Evolutionary conservation across 2,797 vertebrate species (phyloP), one percentile per base, ranked within the genome.

Genomic region (Onychomys arenicola): DNA sequence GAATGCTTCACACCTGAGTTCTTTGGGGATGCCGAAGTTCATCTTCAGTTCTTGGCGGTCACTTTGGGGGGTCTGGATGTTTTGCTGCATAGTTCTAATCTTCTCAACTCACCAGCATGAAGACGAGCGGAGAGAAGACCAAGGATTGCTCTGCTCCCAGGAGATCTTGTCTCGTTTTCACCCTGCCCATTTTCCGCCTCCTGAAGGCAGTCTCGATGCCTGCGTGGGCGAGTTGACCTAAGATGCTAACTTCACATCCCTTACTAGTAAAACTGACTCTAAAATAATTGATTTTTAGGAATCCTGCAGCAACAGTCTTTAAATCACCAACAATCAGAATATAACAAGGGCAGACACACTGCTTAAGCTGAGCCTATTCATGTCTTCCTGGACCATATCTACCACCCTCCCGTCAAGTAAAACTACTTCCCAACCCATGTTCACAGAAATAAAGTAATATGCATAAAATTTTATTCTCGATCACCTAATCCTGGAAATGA

Each of bases 261-360:
- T 67, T n/a, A 69, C 86, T 86, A 95, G 86, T 29, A 61, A 95
- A 86, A 93, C 5, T 61, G 16, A 17, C 16, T 82, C 81, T 81
- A 86, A 59, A 86, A 61, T 34, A 81, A 82, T 86, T 55, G 82
- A 86, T 76, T 86, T 63, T 46, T 75, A 73, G 21, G 40, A 76
- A 69, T 86, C 59, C 49, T 87, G n/a, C 40, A 52, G 57, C 2
- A 2, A n/a, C 6, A 27, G 34, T 40, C 86, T 32, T 61, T 90
- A 90, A 90, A 29, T 89, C 59, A 76, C 75, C 75, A 67, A 90
- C 81, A 69, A 46, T n/a, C 4, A 69, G 27, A n/a, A 63, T 52
- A 34, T 69, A 43, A n/a, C 40, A 86, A 76, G 12, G 34, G 27
- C 25, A 63, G 37, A 7, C 43, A 71, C 27, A 34, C 11, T 37